Evolutionary conservation across 2,888 invertebrate species (phyloP).

Genomic region (Phanerotoma sp.): DNA sequence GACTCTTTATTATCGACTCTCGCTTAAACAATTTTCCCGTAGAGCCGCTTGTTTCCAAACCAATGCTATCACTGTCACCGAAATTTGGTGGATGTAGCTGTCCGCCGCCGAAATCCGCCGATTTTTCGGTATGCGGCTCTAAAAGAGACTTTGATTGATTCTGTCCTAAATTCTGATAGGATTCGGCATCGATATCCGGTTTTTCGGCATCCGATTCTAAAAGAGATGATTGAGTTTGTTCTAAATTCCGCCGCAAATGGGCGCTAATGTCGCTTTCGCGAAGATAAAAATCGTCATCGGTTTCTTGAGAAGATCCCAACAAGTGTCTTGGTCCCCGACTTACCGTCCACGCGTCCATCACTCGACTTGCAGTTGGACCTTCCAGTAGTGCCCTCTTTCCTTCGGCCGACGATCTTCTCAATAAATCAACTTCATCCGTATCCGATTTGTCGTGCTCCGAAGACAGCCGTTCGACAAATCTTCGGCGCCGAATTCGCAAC

Average conservation of each 20-base stretch:
- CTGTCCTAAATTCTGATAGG: no score
- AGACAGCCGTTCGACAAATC: constrained; percentile 40
- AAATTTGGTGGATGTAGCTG: no score
- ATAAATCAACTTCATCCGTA: constrained; percentile 38
- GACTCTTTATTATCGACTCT: constrained; percentile 54
- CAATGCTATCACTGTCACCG: no score
- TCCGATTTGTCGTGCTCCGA: constrained; percentile 36
- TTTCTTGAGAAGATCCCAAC: constrained; percentile 49
- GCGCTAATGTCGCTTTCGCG: no score
- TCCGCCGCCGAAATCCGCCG: no score
- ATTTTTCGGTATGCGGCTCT: no score
- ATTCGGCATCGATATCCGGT: no score
- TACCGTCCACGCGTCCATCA: constrained; percentile 53
- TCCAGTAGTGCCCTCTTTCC: constrained; percentile 51
- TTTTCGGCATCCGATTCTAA: no score
- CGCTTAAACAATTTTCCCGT: constrained; percentile 49
- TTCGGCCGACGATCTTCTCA: constrained; percentile 53
- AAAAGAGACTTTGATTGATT: no score
- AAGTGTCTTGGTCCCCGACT: constrained; percentile 47
- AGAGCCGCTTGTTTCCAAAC: no score
- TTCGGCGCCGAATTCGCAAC: constrained; percentile 42
- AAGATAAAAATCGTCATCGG: constrained; percentile 23
- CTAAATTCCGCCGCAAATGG: no score
- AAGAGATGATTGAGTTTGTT: no score
- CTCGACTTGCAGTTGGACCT: constrained; percentile 44